Percentiles rank a stretch among this genome's conserved stretches.
Conservation (phyloP, 2,113 vertebrate genomes). For the Thunnus maccoyii region DNA sequence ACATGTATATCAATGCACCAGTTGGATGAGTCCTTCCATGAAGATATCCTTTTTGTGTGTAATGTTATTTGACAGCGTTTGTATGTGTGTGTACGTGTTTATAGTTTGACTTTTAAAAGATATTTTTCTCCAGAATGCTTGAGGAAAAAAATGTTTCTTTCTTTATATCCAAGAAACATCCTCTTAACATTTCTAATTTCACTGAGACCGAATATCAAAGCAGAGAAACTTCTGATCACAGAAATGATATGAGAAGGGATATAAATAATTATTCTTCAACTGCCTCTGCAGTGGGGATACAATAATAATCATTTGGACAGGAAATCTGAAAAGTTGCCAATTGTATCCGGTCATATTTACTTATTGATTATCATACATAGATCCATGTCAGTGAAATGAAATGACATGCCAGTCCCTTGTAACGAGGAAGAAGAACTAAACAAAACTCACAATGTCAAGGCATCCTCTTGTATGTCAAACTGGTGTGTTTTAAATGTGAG, state of each 20-base stretch:
- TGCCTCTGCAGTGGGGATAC: slow-evolving; percentile 20
- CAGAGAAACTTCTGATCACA: slow-evolving; percentile 46
- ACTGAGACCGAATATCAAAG: slow-evolving; percentile 20
- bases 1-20: slow-evolving; percentile 73
- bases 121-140: slow-evolving; percentile 5
- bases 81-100: slow-evolving; percentile 19
- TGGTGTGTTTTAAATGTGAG: slow-evolving; percentile 61
- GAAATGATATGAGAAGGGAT: slow-evolving; percentile 37
- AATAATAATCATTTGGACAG: slow-evolving; percentile 7
- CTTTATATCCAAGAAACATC: slow-evolving; percentile 29
- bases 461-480: slow-evolving; percentile 69
- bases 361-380: slow-evolving; percentile 64
- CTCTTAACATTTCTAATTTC: slow-evolving; percentile 37
- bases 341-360: slow-evolving; percentile 28
- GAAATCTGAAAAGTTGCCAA: slow-evolving; percentile 7
- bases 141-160: not conserved
- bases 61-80: slow-evolving; percentile 27
- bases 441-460: slow-evolving; percentile 75
- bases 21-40: slow-evolving; percentile 45
- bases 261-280: slow-evolving; percentile 22
- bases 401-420: slow-evolving; percentile 32
- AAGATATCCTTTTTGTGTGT: slow-evolving; percentile 20
- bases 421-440: slow-evolving; percentile 57
- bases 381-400: slow-evolving; percentile 54
- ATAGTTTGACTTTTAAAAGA: slow-evolving; percentile 3